Evolutionary conservation across 2,797 vertebrate species (phyloP), one percentile per base, ranked within the genome.

Genomic region (Malurus leucopterus): DNA sequence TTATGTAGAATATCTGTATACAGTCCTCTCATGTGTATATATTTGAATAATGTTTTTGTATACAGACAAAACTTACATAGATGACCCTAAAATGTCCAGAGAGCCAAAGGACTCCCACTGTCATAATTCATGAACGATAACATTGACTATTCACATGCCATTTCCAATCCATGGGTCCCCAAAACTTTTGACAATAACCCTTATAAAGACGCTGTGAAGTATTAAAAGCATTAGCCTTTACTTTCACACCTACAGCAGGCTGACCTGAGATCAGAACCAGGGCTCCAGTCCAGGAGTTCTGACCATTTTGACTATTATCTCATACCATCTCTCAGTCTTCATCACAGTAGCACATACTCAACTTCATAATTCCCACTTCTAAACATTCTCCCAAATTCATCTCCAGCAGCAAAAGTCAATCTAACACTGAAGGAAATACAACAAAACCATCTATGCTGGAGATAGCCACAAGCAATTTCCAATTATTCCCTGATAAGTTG

Each of bases 391-490:
- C 22, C 8, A 57, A 78, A 46, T 34, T 71, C 44, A 62, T 64
- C n/a, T 86, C 71, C 13, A 68, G 57, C 20, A 82, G 64, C 22
- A 69, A 78, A 90, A 83, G 34, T 53, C 79, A 74, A 36, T 47
- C 49, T 92, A 92, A 50, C 34, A 69, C 30, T 59, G 57, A 59
- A 41, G n/a, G 46, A 88, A 94, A 88, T 80, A 49, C 34, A 73
- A 44, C 46, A 81, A 86, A 91, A 54, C 46, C 36, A 64, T 67
- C 72, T 74, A 67, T 76, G 72, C 61, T 59, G 40, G n/a, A 91
- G 58, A 90, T 49, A 90, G 91, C 75, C 69, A 69, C 46, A 46
- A 62, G 89, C 61, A 86, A 92, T 85, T 90, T 91, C 85, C 89
- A 93, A 23, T 89, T 93, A 88, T 64, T 90, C 62, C 34, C 72